Evolutionary conservation across 2,888 invertebrate species (phyloP), one percentile per base, ranked within the genome.

Genomic region (Apotomis capreana): DNA sequence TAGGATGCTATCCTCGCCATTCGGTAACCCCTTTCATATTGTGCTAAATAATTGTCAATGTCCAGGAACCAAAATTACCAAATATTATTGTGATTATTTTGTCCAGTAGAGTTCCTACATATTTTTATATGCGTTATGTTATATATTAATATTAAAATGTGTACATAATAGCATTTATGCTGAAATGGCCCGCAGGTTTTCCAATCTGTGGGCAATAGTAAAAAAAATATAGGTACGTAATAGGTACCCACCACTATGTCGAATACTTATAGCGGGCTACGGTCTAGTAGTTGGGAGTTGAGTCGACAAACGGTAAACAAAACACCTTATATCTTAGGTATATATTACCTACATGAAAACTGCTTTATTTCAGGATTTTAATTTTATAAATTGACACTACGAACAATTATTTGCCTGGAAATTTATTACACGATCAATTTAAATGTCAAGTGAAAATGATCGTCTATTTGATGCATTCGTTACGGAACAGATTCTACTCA

Each of bases 91-190:
- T 73, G 74, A 74, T 78, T 64, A 36, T 74, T 68, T 73, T 69
- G 36, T 69, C 70, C 74, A 54, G 65, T 73, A 74, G 62, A 74
- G 49, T 64, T 70, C 51, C 57, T 68, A 76, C 70, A 69, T 76
- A 74, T 76, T 73, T 78, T 77, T 77, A 76, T 74, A 76, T 74
- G 69, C 63, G 70, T 69, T 70, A 64, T 62, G 69, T 75, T 74
- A 64, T 58, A 61, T 55, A 49, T 52, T 67, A 74, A 62, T 63
- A 13, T 57, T 49, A 59, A 63, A 68, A 54, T 44, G 40, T 70
- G 59, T 12, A 55, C 49, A 69, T 57, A 54, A 15, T 59, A 58
- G 57, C 52, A 15, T 1, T 37, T 54, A 68, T 46, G 49, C 9
- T 70, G 44, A 52, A 57, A 46, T 40, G 58, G 9, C 36, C 52